Evolutionary conservation across 2,113 vertebrate genomes (phyloP), one percentile per base, ranked within the genome.

Genomic region (Abramis brama): DNA sequence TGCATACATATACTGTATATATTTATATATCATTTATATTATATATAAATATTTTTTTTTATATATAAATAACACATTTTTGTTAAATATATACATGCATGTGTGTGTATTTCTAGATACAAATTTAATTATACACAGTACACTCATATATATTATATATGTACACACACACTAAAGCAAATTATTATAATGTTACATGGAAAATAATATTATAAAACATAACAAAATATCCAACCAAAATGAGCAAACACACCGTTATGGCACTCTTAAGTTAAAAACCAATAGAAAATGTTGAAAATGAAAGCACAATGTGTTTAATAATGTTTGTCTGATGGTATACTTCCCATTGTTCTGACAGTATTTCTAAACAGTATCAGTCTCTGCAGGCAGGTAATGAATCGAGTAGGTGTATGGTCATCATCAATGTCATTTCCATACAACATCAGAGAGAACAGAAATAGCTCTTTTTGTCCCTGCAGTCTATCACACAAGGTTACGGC

Each of bases 371-470:
- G 27, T 7, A 57, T 57, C 76, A 21, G 47, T 55, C 50, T 36
- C 25, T 78, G 52, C 19, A n/a, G 36, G 36, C 10, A 73, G 21
- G 76, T 78, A 36, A 68, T 50, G 55, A 21, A 33, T 74, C 30
- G 23, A 68, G 57, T 23, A 27, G 21, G 39, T 39, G 11, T 62
- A n/a, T 57, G 23, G 1, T 52, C 66, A 43, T 84, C 75, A 62
- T 80, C 64, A 6, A 19, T 68, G 57, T 90, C 47, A 74, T 59
- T 66, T 76, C 27, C 84, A 82, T 6, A 60, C 8, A 0, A 17
- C 84, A 76, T 70, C 39, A 60, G 64, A 64, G 75, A 86, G 83
- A 45, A 77, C 33, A 64, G 68, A 86, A 87, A 89, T 60, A 85
- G 45, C 43, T 60, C 76, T 79, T 79, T 60, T 79, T 79, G 55